Evolutionary conservation across 2,888 invertebrate species (phyloP), one percentile per base, ranked within the genome.

Genomic region (Agonopterix alstromeriana): DNA sequence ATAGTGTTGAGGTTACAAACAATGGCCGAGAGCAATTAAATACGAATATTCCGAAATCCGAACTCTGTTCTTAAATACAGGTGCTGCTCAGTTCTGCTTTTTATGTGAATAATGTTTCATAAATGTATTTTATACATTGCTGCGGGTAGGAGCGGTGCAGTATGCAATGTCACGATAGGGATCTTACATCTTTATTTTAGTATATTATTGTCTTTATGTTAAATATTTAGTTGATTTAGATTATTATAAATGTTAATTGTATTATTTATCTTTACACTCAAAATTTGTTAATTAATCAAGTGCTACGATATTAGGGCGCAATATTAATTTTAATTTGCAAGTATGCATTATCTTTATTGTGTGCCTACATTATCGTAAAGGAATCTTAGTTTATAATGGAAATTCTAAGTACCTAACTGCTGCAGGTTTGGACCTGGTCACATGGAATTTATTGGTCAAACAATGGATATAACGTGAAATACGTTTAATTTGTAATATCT

Each of bases 221-320:
- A 80, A 82, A 82, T 86, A 81, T 85, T 79, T 86, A 86, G 86
- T 85, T 72, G 71, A 77, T 79, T 78, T 86, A 86, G 84, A 81
- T 79, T 82, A 81, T 77, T 81, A 27, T 27, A 67, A 67, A 70
- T 73, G 70, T 80, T 82, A 82, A 79, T 84, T 84, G 79, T 86
- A 85, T 86, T 84, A 85, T 84, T 85, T 86, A 85, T 84, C 79
- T 82, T 80, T 84, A 85, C 81, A 84, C 78, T 81, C 78, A 76
- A 77, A 73, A 77, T 75, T 82, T 73, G 63, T 74, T 27, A 63
- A 68, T 70, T 72, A 73, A 77, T 73, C 70, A 68, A 73, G 58
- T 65, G 64, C 64, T 73, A 67, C 54, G 60, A 65, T 70, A 60
- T 64, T 67, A 61, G 58, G 64, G 66, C 59, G 54, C 60, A 55